phyloP scores from a whole-genome alignment of 30 jellyfish, hydroid and myxozoan species.

The Hydractinia symbiolongicarpus region DNA sequence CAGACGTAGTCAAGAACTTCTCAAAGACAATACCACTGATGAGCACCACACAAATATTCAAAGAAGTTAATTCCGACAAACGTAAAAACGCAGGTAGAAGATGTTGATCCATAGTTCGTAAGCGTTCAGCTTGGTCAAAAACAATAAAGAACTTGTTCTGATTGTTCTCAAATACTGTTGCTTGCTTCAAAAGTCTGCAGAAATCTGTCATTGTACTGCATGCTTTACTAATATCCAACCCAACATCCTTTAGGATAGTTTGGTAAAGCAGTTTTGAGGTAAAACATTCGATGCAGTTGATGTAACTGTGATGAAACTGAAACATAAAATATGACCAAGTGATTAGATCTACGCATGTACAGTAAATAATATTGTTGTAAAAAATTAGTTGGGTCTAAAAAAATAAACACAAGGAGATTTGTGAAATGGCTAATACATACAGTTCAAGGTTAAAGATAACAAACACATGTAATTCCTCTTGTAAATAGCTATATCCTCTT shows the following conservation, averaged over 20 bases:
- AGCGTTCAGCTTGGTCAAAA: constrained; percentile 69
- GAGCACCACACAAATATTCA: constrained; percentile 45
- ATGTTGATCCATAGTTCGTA: constrained; percentile 62
- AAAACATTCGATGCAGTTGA: constrained; percentile 58
- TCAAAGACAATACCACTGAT: constrained; percentile 55
- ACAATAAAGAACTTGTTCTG: constrained; percentile 36
- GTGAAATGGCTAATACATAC: too few species aligned
- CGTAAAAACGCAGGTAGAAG: constrained; percentile 52
- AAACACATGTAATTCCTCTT: too few species aligned
- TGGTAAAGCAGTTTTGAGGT: constrained; percentile 40
- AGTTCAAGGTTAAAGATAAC: too few species aligned
- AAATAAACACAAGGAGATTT: too few species aligned
- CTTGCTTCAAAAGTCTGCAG: constrained; percentile 38
- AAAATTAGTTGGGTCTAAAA: too few species aligned
- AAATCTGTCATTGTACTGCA: constrained; percentile 70
- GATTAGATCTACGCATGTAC: too few species aligned
- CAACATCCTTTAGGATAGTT: constrained; percentile 39
- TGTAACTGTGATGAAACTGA: constrained; percentile 39
- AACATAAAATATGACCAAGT: not conserved
- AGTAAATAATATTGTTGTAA: too few species aligned
- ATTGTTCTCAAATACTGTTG: not conserved
- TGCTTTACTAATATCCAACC: constrained; percentile 10
- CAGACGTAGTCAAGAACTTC: constrained; percentile 53
- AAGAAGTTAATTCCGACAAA: constrained; percentile 33
- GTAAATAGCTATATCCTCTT: too few species aligned